Conservation (phyloP, 1,140 invertebrate genomes). For the Rhizoglyphus robini region DNA sequence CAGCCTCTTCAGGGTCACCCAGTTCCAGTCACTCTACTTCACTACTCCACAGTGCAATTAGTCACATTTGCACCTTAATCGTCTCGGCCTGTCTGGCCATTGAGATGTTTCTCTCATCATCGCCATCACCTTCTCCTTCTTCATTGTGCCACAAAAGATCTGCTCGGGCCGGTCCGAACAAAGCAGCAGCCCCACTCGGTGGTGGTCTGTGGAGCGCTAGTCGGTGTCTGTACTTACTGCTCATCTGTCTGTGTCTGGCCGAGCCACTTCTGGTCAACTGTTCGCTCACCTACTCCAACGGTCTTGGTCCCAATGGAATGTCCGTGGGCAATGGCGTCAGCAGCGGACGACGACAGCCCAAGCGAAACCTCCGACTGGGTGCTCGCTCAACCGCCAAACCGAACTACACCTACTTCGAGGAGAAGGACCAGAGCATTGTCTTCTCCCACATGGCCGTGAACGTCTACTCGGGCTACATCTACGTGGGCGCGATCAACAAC, state of each 20-base stretch:
- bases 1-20: neutral
- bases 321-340: neutral
- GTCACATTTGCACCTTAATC: neutral
- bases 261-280: neutral
- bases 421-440: slow-evolving; percentile 24
- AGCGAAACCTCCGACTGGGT: neutral
- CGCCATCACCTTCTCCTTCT: neutral
- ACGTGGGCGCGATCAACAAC: slow-evolving; percentile 81
- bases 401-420: slow-evolving; percentile 27
- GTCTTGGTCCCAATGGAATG: neutral
- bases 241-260: neutral
- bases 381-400: neutral
- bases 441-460: slow-evolving; percentile 73
- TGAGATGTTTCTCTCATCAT: neutral
- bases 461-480: slow-evolving; percentile 76
- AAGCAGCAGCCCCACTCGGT: too few relatives aligned
- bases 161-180: too few relatives aligned
- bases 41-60: neutral
- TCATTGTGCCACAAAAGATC: neutral
- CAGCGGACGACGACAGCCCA: neutral
- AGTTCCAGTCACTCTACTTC: neutral
- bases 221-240: neutral
- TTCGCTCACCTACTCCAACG: neutral
- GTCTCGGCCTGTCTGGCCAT: too few relatives aligned
- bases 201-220: too few relatives aligned